These are phyloP conservation scores for Gymnoscopelus braueri DNA, from an alignment of 2,797 vertebrate species.

Conservation along the genomic window DNA sequence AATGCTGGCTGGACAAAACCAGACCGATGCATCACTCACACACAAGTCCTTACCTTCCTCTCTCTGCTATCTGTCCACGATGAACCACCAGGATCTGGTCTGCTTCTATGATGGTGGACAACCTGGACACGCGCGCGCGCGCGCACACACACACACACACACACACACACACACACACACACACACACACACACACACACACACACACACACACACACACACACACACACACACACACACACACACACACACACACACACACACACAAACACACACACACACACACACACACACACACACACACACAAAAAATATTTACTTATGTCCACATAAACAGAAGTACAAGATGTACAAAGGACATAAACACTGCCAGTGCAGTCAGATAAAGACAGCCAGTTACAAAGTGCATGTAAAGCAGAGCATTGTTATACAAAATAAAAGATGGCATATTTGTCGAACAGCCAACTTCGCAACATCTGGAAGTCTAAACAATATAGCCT, in stretches of 20 bases:
- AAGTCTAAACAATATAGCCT: too few species aligned
- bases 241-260: neutral
- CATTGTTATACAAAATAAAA: too few species aligned
- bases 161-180: constrained; percentile 23
- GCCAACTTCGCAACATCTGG: too few species aligned
- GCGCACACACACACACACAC: constrained; percentile 1
- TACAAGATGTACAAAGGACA: too few species aligned
- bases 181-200: constrained; percentile 7
- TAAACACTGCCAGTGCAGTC: too few species aligned
- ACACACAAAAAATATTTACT: neutral
- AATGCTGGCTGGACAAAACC: too few species aligned
- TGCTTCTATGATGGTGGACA: constrained; percentile 87
- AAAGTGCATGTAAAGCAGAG: too few species aligned
- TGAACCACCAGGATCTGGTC: constrained; percentile 91
- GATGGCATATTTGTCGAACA: too few species aligned
- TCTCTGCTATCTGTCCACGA: constrained; percentile 82
- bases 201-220: neutral
- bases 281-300: too few species aligned
- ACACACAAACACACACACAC: constrained; percentile 17
- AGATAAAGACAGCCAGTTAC: too few species aligned
- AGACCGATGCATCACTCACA: neutral
- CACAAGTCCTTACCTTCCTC: constrained; percentile 82
- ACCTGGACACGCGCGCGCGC: constrained; percentile 67
- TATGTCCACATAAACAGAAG: too few species aligned
- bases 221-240: constrained; percentile 17